Percentiles rank a stretch among this genome's conserved stretches.
Evolutionary conservation across 2,113 vertebrate genomes (phyloP).

Genomic region (Aspiorhynchus laticeps): DNA sequence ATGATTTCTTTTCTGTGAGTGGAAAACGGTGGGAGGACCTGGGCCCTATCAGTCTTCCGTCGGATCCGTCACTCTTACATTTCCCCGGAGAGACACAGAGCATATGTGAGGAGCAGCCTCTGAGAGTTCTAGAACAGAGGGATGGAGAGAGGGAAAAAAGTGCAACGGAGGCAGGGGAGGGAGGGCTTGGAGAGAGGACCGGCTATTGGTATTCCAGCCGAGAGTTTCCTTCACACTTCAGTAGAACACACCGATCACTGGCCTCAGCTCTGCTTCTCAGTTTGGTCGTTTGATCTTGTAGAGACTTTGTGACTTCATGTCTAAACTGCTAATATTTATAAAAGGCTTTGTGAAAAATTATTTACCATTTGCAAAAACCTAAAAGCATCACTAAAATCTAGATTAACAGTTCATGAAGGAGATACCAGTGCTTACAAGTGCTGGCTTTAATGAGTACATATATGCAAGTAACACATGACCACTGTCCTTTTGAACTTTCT

Average conservation of each 20-base stretch:
- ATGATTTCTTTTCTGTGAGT: slow-evolving; percentile 52
- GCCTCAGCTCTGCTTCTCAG: neutral
- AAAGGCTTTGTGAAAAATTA: neutral
- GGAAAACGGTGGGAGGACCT: slow-evolving; percentile 41
- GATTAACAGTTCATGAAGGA: neutral
- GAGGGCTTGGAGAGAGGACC: slow-evolving; percentile 42
- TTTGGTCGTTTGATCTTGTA: slow-evolving; percentile 17
- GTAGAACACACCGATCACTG: slow-evolving; percentile 31
- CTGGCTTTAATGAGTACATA: neutral
- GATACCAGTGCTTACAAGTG: neutral
- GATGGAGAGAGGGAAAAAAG: slow-evolving; percentile 56
- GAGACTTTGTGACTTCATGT: slow-evolving; percentile 32
- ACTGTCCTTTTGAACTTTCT: neutral
- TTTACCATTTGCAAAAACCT: neutral
- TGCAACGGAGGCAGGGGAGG: neutral
- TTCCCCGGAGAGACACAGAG: slow-evolving; percentile 61
- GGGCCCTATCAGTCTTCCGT: slow-evolving; percentile 71
- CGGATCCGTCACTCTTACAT: slow-evolving; percentile 67
- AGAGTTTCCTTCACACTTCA: slow-evolving; percentile 36
- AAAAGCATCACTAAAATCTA: neutral
- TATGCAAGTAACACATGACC: neutral
- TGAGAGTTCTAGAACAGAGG: slow-evolving; percentile 66
- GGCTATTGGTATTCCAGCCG: slow-evolving; percentile 27
- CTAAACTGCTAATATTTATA: slow-evolving; percentile 14
- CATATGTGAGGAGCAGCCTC: slow-evolving; percentile 64